Conservation (phyloP, 2,113 vertebrate species). For the Cathartes aura region DNA sequence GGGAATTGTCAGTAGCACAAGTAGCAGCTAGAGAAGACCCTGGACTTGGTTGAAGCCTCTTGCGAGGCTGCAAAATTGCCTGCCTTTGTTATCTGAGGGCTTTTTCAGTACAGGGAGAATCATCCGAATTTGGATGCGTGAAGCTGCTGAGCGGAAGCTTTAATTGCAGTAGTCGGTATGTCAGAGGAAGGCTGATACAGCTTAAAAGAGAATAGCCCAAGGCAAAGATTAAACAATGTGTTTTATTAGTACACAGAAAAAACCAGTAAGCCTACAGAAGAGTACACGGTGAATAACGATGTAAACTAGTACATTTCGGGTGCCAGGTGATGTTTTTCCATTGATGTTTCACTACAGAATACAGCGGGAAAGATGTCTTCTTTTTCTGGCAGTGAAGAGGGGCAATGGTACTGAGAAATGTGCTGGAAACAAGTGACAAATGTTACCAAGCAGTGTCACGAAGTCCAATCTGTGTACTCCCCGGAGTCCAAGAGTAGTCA, state of each 20-base stretch:
- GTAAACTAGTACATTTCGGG: background rate
- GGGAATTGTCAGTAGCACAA: background rate
- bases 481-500: background rate
- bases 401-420: background rate
- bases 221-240: background rate
- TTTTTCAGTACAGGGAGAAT: background rate
- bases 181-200: background rate
- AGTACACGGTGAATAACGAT: background rate
- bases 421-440: background rate
- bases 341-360: background rate
- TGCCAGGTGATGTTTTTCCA: background rate
- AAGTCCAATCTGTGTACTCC: background rate
- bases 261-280: background rate
- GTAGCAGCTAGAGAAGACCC: background rate
- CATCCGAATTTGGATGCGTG: background rate
- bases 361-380: background rate
- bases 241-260: background rate
- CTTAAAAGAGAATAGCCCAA: background rate
- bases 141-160: background rate
- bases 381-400: background rate
- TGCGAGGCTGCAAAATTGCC: background rate
- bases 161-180: background rate
- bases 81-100: background rate
- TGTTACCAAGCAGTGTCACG: background rate
- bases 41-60: background rate